Base-by-base conservation (phyloP, 2,797 vertebrate genomes). In the Adrianichthys oophorus region DNA sequence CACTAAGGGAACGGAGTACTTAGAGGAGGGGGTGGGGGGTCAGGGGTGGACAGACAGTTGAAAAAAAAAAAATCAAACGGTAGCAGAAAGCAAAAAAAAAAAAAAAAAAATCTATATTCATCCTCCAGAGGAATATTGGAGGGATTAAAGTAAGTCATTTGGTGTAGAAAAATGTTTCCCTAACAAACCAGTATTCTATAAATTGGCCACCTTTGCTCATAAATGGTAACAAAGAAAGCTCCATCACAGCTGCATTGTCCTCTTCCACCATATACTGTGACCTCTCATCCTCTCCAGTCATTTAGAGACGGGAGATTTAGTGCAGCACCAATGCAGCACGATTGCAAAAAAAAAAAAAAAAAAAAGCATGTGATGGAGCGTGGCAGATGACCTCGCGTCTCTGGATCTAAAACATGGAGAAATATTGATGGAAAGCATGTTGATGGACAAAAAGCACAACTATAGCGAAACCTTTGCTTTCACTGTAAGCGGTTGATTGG, bases 1-100 rank as follows among this genome's bases (percentile, higher is more conserved):
- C 88, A 81, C 90, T 91, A 91, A 85, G 92, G 88, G 90, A 93
- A 91, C 87, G 85, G 87, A 85, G 77, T 74, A 75, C 60, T 55
- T 65, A 63, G 55, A 48, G 58, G 26, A 56, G 46, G 48, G 63
- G 48, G 51, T 48, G 45, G 65, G 72, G 64, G 51, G 55, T 54
- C 42, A 54, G 42, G 56, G 19, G 68, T 42, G 62, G 56, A 64
- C 59, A 59, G 49, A 69, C 63, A 62, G 48, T 52, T 48, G 26
- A 50, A 63, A 62, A 52, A 65, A 63, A 56, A 37, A 37, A 67
- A 74, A 15, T 59, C 46, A 60, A 64, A 59, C 52, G 47, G 52
- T 41, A 67, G 41, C 62, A 62, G 62, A 78, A 8, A 55, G 49
- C 62, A 79, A 13, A 57, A 49, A 57, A 50, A 56, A 55, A 79